Percentiles rank a stretch among this genome's conserved stretches.
Evolutionary conservation across 2,888 invertebrate genomes (phyloP).

Genomic region (Folsomia manolachei): DNA sequence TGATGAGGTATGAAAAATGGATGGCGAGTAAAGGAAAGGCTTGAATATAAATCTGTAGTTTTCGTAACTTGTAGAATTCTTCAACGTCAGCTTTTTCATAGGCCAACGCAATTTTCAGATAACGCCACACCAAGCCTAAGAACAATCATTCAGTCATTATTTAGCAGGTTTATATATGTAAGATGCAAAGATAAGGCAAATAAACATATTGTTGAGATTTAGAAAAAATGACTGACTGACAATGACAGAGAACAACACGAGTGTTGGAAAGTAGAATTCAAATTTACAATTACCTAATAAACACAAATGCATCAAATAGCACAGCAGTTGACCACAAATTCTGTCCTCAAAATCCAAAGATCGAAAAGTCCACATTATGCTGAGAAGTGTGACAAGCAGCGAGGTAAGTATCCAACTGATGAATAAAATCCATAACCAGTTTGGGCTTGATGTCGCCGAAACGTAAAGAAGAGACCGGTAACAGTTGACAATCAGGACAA

Average conservation of each 20-base stretch:
- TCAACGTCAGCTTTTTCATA: conserved; percentile 51
- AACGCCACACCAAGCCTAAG: conserved; percentile 51
- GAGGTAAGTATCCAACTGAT: conserved; percentile 43
- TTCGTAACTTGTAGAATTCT: conserved; percentile 50
- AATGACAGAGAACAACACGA: not conserved
- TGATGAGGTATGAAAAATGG: conserved; percentile 37
- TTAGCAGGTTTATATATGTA: too few relatives aligned
- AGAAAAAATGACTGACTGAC: too few relatives aligned
- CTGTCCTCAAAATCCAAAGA: conserved; percentile 51
- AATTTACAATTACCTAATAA: conserved; percentile 44
- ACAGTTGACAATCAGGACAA: conserved; percentile 45
- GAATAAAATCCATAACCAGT: conserved; percentile 45
- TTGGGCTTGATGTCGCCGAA: conserved; percentile 22
- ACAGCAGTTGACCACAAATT: conserved; percentile 51
- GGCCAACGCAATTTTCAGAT: conserved; percentile 51
- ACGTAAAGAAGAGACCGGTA: conserved; percentile 35
- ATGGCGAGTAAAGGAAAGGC: conserved; percentile 48
- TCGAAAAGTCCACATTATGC: conserved; percentile 50
- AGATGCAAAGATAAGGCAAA: too few relatives aligned
- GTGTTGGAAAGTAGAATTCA: not conserved
- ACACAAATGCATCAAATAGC: conserved; percentile 51
- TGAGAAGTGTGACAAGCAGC: conserved; percentile 49
- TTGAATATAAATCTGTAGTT: conserved; percentile 49
- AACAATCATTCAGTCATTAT: not conserved
- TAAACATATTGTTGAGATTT: too few relatives aligned